Base-by-base conservation (phyloP, 2,113 vertebrate species). In the Halcyon malimbica region DNA sequence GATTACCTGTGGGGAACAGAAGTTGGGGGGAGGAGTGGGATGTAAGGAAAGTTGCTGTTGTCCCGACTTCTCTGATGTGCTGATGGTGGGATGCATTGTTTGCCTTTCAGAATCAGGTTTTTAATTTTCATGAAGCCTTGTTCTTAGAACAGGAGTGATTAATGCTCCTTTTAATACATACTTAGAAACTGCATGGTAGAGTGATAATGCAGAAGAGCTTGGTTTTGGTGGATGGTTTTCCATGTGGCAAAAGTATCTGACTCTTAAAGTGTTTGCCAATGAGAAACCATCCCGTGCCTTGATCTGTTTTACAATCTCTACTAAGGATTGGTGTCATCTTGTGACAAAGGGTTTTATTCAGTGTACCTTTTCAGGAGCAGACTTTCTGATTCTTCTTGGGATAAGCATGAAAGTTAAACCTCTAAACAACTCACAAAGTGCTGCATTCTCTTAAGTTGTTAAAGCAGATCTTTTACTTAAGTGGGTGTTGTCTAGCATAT, bases 31-130 rank as follows among this genome's bases (percentile, higher is more conserved):
- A 6, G 9, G 29, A 20, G 11, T 12, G 57, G 29, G 20, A 4
- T 57, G 35, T 9, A 53, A 60, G 56, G 69, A 39, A 53, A 23
- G 39, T 21, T 0, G 0, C 46, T 6, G 4, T 23, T 69, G 10
- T 26, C 71, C 64, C 26, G 35, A 41, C 9, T 9, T 68, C 82
- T 56, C 48, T 21, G 13, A 19, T 18, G 35, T 26, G 31, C 6
- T 41, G 16, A 3, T 18, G 21, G 19, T 28, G 6, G 5, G 13
- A 11, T 11, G 8, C 3, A 19, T 41, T 78, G 42, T 39, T 74
- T 0, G 1, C 73, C 2, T 54, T 86, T 63, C 42, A 51, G 37
- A 67, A 28, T 46, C 6, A n/a, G 26, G 11, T 15, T 71, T 88
- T 81, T 56, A 10, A 42, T 93, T 83, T 57, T 37, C 37, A 33